Evolutionary conservation across 2,888 invertebrate genomes (phyloP), one percentile per base, ranked within the genome.

Genomic region (Drosophila parthenogenetica): DNA sequence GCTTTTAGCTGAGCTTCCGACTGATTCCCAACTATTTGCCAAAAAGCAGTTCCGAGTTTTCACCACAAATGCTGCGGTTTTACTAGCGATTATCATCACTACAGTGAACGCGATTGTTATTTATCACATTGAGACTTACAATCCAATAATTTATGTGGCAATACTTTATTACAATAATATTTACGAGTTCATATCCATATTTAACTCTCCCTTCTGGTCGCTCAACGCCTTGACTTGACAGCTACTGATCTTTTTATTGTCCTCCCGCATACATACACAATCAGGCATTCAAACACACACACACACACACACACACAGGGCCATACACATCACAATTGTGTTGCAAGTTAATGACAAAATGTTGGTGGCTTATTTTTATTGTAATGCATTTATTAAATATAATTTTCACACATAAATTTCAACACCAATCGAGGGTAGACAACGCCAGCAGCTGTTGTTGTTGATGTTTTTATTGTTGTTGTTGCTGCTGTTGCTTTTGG

Each of bases 331-430:
- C 57, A 69, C 67, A 69, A 73, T 69, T 83, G 84, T 57, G 78
- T 65, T 65, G 55, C 63, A 64, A 69, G 64, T 77, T 89, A 80
- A 83, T 89, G 84, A 73, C 75, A 75, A 80, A 86, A 77, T 84
- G 75, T 77, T 79, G 62, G 64, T 73, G 74, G 50, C 48, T 40
- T 17, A 16, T 57, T 73, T 76, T 74, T 79, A 70, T 88, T 89
- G 89, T 78, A 79, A 72, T 79, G 68, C 87, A 89, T 89, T 88
- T 89, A 88, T 85, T 86, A 86, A 89, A 86, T 82, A 83, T 79
- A 74, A 85, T 86, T 88, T 88, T 72, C 63, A 59, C 55, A 77
- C 74, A 69, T 88, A 82, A 80, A 86, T 88, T 89, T 71, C 65
- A 71, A 48, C 64, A 69, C 62, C 66, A 76, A 66, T 76, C 65